A percentile compares a stretch with the other conserved stretches of the same genome.
Evolutionary conservation across 1,140 invertebrate species (phyloP).

Genomic region (Drosophila prosaltans): DNA sequence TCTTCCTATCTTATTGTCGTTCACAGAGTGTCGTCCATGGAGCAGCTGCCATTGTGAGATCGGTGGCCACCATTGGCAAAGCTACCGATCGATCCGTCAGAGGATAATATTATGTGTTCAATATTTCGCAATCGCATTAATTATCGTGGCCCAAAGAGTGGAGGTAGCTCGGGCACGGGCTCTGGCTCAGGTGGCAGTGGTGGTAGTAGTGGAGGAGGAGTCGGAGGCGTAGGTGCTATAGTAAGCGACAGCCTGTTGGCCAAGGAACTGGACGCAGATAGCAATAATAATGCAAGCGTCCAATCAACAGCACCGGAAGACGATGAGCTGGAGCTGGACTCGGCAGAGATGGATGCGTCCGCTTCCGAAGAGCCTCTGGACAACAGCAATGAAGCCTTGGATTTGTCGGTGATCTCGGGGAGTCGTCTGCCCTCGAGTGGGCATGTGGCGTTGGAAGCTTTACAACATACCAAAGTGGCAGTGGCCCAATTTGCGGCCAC

Average conservation of each 20-base stretch:
- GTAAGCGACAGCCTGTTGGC: conserved; percentile 31
- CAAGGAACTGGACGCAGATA: conserved; percentile 73
- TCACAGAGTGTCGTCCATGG: conserved; percentile 49
- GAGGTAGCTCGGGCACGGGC: conserved; percentile 53
- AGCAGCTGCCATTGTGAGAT: conserved; percentile 31
- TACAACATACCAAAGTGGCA: conserved; percentile 90
- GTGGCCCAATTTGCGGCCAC: conserved; percentile 96
- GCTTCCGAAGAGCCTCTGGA: neutral
- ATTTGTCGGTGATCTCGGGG: conserved; percentile 73
- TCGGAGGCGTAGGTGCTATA: conserved; percentile 3
- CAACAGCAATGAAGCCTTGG: conserved; percentile 75
- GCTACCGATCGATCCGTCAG: conserved; percentile 43
- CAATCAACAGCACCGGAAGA: conserved; percentile 25
- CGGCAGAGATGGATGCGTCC: conserved; percentile 21
- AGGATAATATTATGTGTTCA: conserved; percentile 73
- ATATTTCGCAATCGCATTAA: conserved; percentile 82
- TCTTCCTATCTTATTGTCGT: conserved; percentile 23
- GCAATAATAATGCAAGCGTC: conserved; percentile 70
- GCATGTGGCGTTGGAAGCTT: conserved; percentile 91
- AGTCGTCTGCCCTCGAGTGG: conserved; percentile 59
- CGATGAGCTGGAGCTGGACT: conserved; percentile 20
- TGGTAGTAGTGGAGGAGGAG: neutral
- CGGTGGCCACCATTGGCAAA: conserved; percentile 11
- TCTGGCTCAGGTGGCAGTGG: conserved; percentile 2
- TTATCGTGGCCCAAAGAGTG: conserved; percentile 64